Percentiles rank a stretch among this genome's conserved stretches.
These are phyloP conservation scores for Yponomeuta sedellus DNA, from an alignment of 2,888 invertebrate genomes.

Conservation along the genomic window DNA sequence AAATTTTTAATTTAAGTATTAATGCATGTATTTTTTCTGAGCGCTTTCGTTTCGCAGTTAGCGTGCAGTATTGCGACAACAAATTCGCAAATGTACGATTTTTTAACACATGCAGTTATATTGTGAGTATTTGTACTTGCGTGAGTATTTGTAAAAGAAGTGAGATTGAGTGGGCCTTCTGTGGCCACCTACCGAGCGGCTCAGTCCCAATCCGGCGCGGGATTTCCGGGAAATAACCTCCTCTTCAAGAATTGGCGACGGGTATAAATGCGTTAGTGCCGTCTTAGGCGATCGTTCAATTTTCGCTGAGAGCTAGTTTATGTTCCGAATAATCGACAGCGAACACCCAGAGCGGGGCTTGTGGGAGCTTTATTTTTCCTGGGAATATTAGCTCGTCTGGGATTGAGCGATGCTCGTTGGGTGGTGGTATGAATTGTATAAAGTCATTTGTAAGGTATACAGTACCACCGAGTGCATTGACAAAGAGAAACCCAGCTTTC, in stretches of 20 bases:
- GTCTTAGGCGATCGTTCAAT: slow-evolving; percentile 30
- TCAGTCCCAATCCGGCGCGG: slow-evolving; percentile 8
- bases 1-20: too few relatives aligned
- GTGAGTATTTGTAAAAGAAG: too few relatives aligned
- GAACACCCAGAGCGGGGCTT: neutral
- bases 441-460: too few relatives aligned
- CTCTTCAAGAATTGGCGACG: slow-evolving; percentile 12
- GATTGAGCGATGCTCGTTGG: neutral
- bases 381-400: neutral
- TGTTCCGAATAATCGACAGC: slow-evolving; percentile 2
- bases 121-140: too few relatives aligned
- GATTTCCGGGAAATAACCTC: slow-evolving; percentile 13
- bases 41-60: too few relatives aligned
- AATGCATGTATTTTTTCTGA: too few relatives aligned
- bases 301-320: slow-evolving; percentile 22
- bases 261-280: slow-evolving; percentile 14
- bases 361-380: neutral
- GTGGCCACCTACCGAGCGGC: neutral
- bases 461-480: too few relatives aligned
- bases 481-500: too few relatives aligned
- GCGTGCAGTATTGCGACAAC: too few relatives aligned
- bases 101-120: too few relatives aligned
- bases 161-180: neutral
- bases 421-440: too few relatives aligned
- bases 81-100: too few relatives aligned